These are phyloP conservation scores for Rhipidura dahli DNA, from an alignment of 2,113 vertebrate species.

Conservation along the genomic window DNA sequence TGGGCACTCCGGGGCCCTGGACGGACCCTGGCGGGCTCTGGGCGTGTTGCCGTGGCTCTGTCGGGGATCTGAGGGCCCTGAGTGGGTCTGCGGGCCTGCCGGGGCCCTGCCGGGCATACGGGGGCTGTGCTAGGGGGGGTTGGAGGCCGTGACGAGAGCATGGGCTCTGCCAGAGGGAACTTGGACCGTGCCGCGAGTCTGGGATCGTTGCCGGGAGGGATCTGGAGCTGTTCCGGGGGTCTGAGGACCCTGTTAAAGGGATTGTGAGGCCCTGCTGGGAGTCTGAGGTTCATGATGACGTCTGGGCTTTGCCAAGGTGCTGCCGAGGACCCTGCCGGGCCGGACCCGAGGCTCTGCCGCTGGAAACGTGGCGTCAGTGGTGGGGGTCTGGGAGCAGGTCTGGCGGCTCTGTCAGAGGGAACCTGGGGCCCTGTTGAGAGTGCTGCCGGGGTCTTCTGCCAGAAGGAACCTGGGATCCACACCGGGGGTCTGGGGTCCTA, in stretches of 20 bases:
- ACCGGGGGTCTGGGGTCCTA: not conserved
- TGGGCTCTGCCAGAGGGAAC: not conserved
- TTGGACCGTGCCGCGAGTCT: not conserved
- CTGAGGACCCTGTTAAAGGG: not conserved
- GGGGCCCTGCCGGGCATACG: not conserved
- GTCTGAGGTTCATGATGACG: not conserved
- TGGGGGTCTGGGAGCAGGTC: not conserved
- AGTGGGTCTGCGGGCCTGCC: too few relatives aligned
- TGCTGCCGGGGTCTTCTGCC: not conserved
- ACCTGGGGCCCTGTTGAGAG: too few relatives aligned
- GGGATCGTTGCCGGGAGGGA: too few relatives aligned
- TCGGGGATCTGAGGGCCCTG: not conserved
- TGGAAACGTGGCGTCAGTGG: not conserved
- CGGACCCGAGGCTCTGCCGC: not conserved
- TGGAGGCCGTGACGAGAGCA: not conserved
- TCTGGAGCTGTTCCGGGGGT: not conserved
- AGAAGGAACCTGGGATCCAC: not conserved
- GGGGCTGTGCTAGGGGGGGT: accelerated
- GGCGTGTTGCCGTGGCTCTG: not conserved
- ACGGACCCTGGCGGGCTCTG: not conserved
- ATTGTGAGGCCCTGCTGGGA: not conserved
- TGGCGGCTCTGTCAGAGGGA: not conserved
- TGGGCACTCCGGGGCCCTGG: too few relatives aligned
- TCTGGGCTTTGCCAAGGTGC: not conserved
- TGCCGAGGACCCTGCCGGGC: not conserved